These are phyloP conservation scores for Nomada fabriciana DNA, from an alignment of 2,888 invertebrate species.

Conservation along the genomic window DNA sequence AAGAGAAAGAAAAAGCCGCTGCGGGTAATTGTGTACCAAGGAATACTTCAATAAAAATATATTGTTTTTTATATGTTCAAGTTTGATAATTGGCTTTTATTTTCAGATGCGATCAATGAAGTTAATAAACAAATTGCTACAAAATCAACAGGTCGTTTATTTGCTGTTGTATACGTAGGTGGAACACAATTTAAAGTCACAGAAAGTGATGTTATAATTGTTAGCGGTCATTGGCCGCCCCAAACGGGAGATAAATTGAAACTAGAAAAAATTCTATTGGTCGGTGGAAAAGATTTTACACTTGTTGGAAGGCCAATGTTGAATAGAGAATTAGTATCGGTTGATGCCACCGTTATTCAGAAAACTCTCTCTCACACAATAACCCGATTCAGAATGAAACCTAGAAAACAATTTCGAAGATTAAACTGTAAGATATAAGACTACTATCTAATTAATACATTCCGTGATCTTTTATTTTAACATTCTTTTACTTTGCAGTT, in stretches of 20 bases:
- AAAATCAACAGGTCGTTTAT: conserved; percentile 87
- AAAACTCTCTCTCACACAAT: conserved; percentile 93
- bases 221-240: conserved; percentile 94
- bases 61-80: neutral
- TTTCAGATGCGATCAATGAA: conserved; percentile 86
- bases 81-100: neutral
- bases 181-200: conserved; percentile 95
- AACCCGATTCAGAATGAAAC: conserved; percentile 90
- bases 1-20: conserved; percentile 73
- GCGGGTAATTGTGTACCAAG: conserved; percentile 66
- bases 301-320: conserved; percentile 92
- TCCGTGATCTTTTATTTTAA: conserved; percentile 4
- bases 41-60: neutral
- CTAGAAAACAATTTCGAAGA: conserved; percentile 91
- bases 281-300: conserved; percentile 92
- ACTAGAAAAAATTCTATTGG: conserved; percentile 93
- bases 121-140: conserved; percentile 88
- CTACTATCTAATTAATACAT: conserved; percentile 28
- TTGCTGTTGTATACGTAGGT: conserved; percentile 92
- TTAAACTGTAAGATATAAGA: conserved; percentile 87
- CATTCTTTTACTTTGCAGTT: conserved; percentile 81
- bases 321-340: conserved; percentile 89
- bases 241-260: conserved; percentile 91
- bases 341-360: conserved; percentile 93
- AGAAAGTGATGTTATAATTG: conserved; percentile 92